phyloP scores from a whole-genome alignment of 1,140 invertebrate species.

The Drosophila pandora region DNA sequence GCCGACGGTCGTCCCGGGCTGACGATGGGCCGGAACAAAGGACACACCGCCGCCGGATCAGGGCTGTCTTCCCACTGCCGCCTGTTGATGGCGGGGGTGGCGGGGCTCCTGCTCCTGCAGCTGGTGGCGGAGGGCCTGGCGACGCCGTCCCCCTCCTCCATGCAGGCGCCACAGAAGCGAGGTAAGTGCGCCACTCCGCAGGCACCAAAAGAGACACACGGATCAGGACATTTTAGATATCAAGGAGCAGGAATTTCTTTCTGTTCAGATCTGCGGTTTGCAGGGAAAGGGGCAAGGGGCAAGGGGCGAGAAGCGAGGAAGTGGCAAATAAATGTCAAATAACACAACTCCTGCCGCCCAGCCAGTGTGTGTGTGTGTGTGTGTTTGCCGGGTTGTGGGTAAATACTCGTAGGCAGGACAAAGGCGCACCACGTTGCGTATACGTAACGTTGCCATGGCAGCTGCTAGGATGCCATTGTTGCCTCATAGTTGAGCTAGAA shows the following conservation, averaged over 20 bases:
- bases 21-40: slow-evolving; percentile 67
- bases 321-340: slow-evolving; percentile 83
- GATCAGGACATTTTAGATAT: not conserved
- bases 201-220: not conserved
- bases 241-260: not conserved
- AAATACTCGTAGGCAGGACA: slow-evolving; percentile 60
- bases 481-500: slow-evolving; percentile 4
- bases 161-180: slow-evolving; percentile 80
- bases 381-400: slow-evolving; percentile 50
- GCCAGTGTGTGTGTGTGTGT: slow-evolving; percentile 25
- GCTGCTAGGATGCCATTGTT: slow-evolving; percentile 13
- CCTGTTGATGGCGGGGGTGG: slow-evolving; percentile 36
- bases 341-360: slow-evolving; percentile 46
- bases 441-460: slow-evolving; percentile 50
- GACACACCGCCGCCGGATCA: slow-evolving; percentile 21
- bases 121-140: slow-evolving; percentile 53
- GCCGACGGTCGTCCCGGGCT: slow-evolving; percentile 20
- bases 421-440: slow-evolving; percentile 74
- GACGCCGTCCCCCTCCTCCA: slow-evolving; percentile 68
- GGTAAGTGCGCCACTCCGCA: slow-evolving; percentile 53
- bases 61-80: slow-evolving; percentile 37
- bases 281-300: slow-evolving; percentile 3
- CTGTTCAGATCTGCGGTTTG: not conserved
- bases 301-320: slow-evolving; percentile 32
- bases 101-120: slow-evolving; percentile 48